Evolutionary conservation across 2,113 vertebrate species (phyloP), one percentile per base, ranked within the genome.

Genomic region (Stomatorhinus ivindoensis): DNA sequence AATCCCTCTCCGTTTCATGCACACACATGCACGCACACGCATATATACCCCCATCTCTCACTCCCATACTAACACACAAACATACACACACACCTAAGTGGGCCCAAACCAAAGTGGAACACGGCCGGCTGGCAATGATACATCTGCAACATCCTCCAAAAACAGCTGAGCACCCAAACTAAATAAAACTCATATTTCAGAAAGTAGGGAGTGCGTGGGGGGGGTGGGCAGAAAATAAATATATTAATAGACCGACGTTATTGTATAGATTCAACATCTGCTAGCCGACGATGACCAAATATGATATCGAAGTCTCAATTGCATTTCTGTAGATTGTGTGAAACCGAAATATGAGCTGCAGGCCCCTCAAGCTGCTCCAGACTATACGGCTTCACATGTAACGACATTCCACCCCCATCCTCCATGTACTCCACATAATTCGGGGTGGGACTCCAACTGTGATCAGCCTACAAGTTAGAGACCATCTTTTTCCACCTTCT

Each of bases 231-330:
- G 48, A 89, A 89, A 89, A 89, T 83, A 89, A 83, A 89, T 65
- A 53, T 55, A 87, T 55, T 87, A 83, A 83, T 83, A 47, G 83
- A 86, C 65, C 92, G 91, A 92, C 90, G 90, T 94, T 91, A 95
- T 91, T 94, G 94, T 93, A 91, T 92, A 93, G 93, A 95, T 94
- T 92, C 94, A 95, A 94, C 96, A 97, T 97, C 96, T 98, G 96
- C 93, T 96, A 94, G 91, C 94, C 92, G 93, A 92, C 92, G 93
- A 92, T 95, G 95, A 96, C 95, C 95, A 95, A 97, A 96, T 94
- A 96, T 95, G 94, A 94, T 92, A 95, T 95, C 90, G 96, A 92
- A 95, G 93, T 85, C 93, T 91, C 93, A 47, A 95, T 93, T 91
- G 93, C 90, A 97, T 94, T 97, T 92, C 90, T 92, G 89, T 91